A percentile compares a stretch with the other conserved stretches of the same genome.
Conservation (phyloP, 2,888 invertebrate genomes). For the Athalia rosae region DNA sequence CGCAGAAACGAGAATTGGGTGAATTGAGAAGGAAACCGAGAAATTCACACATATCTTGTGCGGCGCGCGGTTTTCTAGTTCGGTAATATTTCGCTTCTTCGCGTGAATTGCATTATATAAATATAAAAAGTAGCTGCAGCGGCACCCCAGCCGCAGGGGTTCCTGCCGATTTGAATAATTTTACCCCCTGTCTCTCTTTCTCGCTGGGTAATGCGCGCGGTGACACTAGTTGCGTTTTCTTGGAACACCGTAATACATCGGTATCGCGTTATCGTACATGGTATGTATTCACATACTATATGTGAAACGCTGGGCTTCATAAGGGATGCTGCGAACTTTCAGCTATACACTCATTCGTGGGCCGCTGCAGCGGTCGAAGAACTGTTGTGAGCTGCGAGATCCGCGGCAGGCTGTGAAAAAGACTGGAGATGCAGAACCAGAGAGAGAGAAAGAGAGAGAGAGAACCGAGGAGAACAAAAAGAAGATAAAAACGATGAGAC, state of each 20-base stretch:
- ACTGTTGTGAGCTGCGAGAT: too few species aligned
- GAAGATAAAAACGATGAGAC: background rate
- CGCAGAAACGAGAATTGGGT: background rate
- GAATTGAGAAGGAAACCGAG: conserved; percentile 12
- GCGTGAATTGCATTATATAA: background rate
- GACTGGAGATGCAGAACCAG: too few species aligned
- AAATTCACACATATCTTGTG: background rate
- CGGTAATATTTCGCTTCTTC: background rate
- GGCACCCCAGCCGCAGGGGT: too few species aligned
- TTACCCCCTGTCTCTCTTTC: background rate
- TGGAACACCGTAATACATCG: background rate
- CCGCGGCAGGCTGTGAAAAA: too few species aligned
- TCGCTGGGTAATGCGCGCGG: background rate
- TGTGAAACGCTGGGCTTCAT: too few species aligned
- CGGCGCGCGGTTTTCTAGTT: background rate
- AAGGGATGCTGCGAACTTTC: too few species aligned
- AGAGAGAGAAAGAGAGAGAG: background rate
- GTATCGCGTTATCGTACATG: too few species aligned
- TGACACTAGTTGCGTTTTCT: conserved; percentile 41
- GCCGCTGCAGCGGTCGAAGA: too few species aligned
- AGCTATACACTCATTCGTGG: too few species aligned
- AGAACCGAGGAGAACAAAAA: background rate
- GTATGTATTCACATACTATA: too few species aligned
- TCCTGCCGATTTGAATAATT: conserved; percentile 38
- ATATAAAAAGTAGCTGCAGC: too few species aligned